phyloP scores from a whole-genome alignment of 1,140 invertebrate genomes.

The Nylanderia fulva region DNA sequence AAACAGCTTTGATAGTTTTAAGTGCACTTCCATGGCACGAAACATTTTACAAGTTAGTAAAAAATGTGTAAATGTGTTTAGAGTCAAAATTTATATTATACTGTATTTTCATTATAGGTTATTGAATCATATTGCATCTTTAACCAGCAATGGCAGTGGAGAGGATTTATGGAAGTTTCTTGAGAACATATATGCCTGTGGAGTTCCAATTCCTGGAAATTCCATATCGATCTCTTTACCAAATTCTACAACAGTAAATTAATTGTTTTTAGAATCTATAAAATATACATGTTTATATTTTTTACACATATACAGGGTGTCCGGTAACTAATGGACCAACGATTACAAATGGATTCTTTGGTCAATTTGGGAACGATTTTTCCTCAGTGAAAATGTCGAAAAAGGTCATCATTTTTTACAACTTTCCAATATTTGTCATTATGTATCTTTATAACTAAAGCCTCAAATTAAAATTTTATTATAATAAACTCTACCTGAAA shows the following conservation, averaged over 20 bases:
- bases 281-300: neutral
- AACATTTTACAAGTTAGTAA: conserved; percentile 94
- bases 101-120: conserved; percentile 79
- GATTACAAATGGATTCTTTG: too few relatives aligned
- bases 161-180: conserved; percentile 89
- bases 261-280: conserved; percentile 4
- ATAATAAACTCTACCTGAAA: too few relatives aligned
- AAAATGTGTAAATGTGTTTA: neutral
- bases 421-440: too few relatives aligned
- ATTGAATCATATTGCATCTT: conserved; percentile 88
- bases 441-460: too few relatives aligned
- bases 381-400: too few relatives aligned
- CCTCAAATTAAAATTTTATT: too few relatives aligned
- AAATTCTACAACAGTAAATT: conserved; percentile 81
- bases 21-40: conserved; percentile 98
- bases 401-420: too few relatives aligned
- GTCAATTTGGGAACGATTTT: too few relatives aligned
- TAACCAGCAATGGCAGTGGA: conserved; percentile 85
- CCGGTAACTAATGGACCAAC: too few relatives aligned
- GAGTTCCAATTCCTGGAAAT: conserved; percentile 85
- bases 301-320: too few relatives aligned
- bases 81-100: conserved; percentile 37
- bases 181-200: conserved; percentile 88
- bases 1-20: conserved; percentile 92
- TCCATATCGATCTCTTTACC: conserved; percentile 82